Percentiles rank a stretch among this genome's conserved stretches.
These are phyloP conservation scores for Mustela erminea DNA, from an alignment of 2,797 vertebrate species.

Conservation along the genomic window DNA sequence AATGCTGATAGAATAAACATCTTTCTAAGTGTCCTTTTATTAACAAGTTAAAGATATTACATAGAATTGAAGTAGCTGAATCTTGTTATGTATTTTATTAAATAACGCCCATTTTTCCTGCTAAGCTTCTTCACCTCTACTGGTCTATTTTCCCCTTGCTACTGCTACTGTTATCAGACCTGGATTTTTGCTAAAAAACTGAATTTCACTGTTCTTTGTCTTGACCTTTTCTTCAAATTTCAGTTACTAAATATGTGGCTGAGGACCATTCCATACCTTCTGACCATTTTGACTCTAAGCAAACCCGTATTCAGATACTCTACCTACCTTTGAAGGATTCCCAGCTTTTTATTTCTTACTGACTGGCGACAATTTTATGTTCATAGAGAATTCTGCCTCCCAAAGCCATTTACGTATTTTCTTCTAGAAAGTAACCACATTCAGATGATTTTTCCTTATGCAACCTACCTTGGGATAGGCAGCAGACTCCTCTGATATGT, in stretches of 20 bases:
- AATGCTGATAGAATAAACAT: neutral
- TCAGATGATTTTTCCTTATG: neutral
- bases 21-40: neutral
- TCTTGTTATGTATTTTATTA: neutral
- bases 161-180: no score
- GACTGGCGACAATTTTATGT: neutral
- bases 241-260: neutral
- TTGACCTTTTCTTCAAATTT: neutral
- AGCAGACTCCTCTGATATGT: accelerated
- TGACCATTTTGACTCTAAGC: neutral
- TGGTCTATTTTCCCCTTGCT: neutral
- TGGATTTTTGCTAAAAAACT: neutral
- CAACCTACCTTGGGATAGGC: no score
- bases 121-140: neutral
- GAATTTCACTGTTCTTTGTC: neutral
- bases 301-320: neutral
- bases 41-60: neutral
- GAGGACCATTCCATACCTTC: neutral
- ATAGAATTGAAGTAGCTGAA: neutral
- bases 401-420: neutral
- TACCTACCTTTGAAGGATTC: accelerated
- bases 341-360: neutral
- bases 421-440: neutral
- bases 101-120: neutral
- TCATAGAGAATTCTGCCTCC: neutral